Conservation (phyloP, 92 coral and sea anemone genomes). For the Blastomussa wellsi region DNA sequence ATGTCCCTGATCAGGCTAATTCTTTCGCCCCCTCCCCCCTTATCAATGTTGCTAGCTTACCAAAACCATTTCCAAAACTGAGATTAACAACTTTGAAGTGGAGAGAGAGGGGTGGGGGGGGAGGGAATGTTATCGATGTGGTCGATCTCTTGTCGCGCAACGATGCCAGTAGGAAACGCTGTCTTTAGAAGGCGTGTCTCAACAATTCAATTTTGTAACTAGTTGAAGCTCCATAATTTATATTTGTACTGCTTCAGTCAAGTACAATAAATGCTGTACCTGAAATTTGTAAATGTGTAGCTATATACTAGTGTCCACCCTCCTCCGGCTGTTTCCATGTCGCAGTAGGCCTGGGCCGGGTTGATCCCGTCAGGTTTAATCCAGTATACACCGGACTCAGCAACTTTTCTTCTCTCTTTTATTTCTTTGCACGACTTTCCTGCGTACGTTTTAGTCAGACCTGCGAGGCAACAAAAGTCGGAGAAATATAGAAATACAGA, state of each 20-base stretch:
- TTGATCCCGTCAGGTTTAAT: constrained; percentile 43
- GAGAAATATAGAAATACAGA: not conserved
- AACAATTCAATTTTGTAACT: too few species aligned
- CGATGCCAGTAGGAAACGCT: too few species aligned
- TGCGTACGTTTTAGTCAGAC: constrained; percentile 35
- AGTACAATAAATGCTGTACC: not conserved
- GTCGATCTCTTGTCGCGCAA: too few species aligned
- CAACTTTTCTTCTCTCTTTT: constrained; percentile 23
- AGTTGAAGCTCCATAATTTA: not conserved
- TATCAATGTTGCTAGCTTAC: too few species aligned
- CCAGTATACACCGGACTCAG: constrained; percentile 69
- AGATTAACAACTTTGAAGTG: too few species aligned
- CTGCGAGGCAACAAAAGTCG: not conserved
- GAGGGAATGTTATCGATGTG: too few species aligned
- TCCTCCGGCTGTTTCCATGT: constrained; percentile 57
- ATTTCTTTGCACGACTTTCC: constrained; percentile 46
- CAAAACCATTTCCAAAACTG: too few species aligned
- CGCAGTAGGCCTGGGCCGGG: constrained; percentile 61
- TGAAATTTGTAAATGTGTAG: constrained; percentile 70
- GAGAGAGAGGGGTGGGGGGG: too few species aligned
- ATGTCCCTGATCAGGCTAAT: too few species aligned
- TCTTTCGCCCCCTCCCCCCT: too few species aligned
- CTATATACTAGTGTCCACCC: constrained; percentile 67
- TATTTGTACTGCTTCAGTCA: not conserved
- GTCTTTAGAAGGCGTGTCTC: too few species aligned